Conservation (phyloP, 2,888 invertebrate species). For the Agriopis marginaria region DNA sequence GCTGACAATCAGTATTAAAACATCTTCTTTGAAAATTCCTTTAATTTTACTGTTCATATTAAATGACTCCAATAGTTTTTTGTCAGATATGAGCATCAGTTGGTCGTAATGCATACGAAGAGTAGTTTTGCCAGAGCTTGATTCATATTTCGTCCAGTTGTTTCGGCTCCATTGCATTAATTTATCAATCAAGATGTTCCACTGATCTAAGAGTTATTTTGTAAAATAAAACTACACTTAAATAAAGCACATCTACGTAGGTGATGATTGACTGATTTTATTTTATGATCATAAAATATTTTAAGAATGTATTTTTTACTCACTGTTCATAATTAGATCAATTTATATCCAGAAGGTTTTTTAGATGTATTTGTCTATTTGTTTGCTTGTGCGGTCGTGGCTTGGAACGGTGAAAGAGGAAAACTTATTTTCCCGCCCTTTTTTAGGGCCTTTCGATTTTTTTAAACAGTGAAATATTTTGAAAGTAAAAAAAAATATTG, state of each 20-base stretch:
- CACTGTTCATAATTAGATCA: background rate
- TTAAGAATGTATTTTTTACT: background rate
- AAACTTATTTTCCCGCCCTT: too few relatives aligned
- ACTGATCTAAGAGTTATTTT: constrained; percentile 46
- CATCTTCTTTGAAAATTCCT: constrained; percentile 71
- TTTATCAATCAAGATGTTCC: constrained; percentile 64
- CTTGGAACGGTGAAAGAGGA: background rate
- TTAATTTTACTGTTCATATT: constrained; percentile 70
- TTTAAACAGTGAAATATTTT: too few relatives aligned
- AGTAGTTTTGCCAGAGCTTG: constrained; percentile 45
- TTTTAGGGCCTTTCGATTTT: too few relatives aligned
- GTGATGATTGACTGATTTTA: background rate
- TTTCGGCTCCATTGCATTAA: constrained; percentile 67
- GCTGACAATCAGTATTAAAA: constrained; percentile 66
- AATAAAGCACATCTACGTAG: too few relatives aligned
- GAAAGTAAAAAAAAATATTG: too few relatives aligned
- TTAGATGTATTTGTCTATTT: background rate
- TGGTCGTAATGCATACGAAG: constrained; percentile 68
- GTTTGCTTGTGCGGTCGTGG: background rate
- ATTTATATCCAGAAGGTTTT: background rate
- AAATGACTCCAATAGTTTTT: constrained; percentile 69
- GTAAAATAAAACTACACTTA: background rate
- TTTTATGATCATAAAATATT: background rate
- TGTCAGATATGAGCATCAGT: constrained; percentile 61
- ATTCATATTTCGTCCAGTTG: constrained; percentile 64